These are phyloP conservation scores for Heliangelus exortis DNA, from an alignment of 2,797 vertebrate species.

Conservation along the genomic window DNA sequence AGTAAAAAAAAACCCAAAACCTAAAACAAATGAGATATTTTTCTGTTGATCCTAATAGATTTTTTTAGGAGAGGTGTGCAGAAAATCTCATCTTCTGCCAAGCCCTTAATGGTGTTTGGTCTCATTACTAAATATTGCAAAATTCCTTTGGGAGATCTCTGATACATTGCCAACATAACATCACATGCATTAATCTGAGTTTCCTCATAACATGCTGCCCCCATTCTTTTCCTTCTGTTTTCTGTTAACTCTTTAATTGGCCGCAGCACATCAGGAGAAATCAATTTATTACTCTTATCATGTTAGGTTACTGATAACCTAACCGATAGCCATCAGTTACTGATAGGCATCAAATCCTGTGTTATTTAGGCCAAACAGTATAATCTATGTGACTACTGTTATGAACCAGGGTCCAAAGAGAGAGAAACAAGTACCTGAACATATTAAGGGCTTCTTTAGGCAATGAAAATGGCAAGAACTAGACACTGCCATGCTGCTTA, in stretches of 20 bases:
- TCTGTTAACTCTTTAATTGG: neutral
- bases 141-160: neutral
- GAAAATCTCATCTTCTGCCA: slow-evolving; percentile 20
- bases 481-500: neutral
- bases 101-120: neutral
- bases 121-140: neutral
- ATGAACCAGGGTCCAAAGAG: neutral
- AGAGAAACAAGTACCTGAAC: neutral
- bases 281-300: neutral
- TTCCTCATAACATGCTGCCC: neutral
- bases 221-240: neutral
- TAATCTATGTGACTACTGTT: neutral
- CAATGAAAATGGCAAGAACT: neutral
- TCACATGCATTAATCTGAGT: neutral
- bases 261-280: neutral
- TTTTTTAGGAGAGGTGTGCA: neutral
- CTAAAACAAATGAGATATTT: neutral
- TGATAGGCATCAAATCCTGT: neutral
- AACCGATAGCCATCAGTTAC: neutral
- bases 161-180: neutral
- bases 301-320: neutral
- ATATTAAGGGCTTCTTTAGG: neutral
- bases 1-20: neutral
- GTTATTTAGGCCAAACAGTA: neutral
- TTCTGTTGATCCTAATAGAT: neutral